These are phyloP conservation scores for Pandemis heparana DNA, from an alignment of 2,888 invertebrate species.

Conservation along the genomic window DNA sequence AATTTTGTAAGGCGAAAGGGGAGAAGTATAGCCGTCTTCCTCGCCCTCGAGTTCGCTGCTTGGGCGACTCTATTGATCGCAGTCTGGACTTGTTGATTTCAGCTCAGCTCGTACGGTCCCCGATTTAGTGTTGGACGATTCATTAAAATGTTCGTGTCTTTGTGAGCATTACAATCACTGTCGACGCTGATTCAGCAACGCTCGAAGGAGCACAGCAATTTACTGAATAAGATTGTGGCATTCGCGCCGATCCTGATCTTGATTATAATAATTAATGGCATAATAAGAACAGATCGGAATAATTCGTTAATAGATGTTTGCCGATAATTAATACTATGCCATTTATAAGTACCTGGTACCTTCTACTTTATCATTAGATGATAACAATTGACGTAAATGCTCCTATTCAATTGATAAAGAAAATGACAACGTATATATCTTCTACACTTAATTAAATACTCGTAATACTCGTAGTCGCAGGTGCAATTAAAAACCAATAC, in stretches of 20 bases:
- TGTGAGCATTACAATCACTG: conserved; percentile 31
- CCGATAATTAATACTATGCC: conserved; percentile 13
- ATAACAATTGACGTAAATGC: conserved; percentile 62
- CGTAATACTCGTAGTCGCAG: too few species aligned
- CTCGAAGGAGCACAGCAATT: conserved; percentile 9
- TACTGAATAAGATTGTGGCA: conserved; percentile 3
- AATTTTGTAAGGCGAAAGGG: conserved; percentile 53
- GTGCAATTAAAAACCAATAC: too few species aligned
- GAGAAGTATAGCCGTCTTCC: conserved; percentile 58
- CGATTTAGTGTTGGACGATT: conserved; percentile 50
- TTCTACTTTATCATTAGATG: conserved; percentile 52
- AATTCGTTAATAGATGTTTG: not conserved
- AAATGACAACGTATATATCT: not conserved
- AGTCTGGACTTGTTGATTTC: conserved; percentile 84
- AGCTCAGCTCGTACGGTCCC: conserved; percentile 63
- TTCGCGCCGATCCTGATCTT: not conserved
- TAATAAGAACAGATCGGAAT: conserved; percentile 3
- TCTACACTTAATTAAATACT: too few species aligned
- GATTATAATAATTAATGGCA: not conserved
- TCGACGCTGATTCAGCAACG: conserved; percentile 18
- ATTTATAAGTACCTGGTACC: conserved; percentile 44
- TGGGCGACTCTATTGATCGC: conserved; percentile 78
- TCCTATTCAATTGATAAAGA: conserved; percentile 1
- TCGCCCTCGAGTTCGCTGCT: conserved; percentile 64
- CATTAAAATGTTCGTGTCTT: conserved; percentile 34